Evolutionary conservation across 2,888 invertebrate genomes (phyloP), one percentile per base, ranked within the genome.

Genomic region (Luffia ferchaultella): DNA sequence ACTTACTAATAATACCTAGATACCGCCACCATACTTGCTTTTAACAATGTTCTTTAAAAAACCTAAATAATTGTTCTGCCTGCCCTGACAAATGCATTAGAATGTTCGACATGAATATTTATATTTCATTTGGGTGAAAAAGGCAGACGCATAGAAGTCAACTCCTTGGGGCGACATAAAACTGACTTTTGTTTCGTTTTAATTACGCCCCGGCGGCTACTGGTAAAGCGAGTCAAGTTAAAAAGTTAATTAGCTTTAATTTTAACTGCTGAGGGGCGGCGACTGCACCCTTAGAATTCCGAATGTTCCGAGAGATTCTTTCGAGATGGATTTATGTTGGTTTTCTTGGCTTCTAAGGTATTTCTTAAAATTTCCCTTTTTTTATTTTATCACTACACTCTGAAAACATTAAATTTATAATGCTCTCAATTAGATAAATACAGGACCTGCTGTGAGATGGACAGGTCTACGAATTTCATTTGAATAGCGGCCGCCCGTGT

Each of bases 181-280:
- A 68, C 70, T 68, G 66, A 72, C 67, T 76, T 75, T 73, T 75
- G 76, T 75, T 75, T 72, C 67, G 68, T 69, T 76, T 76, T 76
- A 77, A 77, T 77, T 70, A 73, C 67, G 66, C 73, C 63, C 67
- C 55, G 55, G 65, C 60, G 67, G 63, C 64, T 60, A 48, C 30
- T 48, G 41, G 42, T 42, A 45, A 42, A 44, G 48, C 51, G 47
- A 42, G 20, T 48, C 44, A 64, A 74, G 69, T 70, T 70, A 73
- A 76, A 76, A 77, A 76, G 74, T 73, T 76, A 76, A 75, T 76
- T 76, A 74, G 73, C 68, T 74, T 72, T 69, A 76, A 77, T 77
- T 77, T 75, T 77, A 70, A 75, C 68, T 66, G 67, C 60, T 57
- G 57, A 57, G 60, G 64, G 64, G 42, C 43, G 49, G 48, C 45